Conservation (phyloP, 2,113 vertebrate species). For the Phrynocephalus versicolor region DNA sequence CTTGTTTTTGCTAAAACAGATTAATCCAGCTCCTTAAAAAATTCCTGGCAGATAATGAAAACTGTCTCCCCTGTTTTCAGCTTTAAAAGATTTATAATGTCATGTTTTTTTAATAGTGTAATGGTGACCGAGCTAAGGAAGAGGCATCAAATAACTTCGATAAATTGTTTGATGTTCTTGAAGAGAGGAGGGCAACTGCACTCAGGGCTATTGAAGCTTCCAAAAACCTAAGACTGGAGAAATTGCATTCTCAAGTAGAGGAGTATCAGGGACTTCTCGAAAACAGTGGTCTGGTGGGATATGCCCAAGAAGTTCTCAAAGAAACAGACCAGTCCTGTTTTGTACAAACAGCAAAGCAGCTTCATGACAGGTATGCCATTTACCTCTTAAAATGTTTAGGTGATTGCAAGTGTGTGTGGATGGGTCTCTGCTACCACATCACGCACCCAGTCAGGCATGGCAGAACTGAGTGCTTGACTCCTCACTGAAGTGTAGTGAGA, state of each 20-base stretch:
- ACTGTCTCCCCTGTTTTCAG: not conserved
- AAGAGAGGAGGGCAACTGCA: conserved; percentile 87
- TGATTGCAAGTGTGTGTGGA: not conserved
- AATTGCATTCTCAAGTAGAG: conserved; percentile 87
- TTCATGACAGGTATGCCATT: conserved; percentile 85
- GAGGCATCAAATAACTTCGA: conserved; percentile 87
- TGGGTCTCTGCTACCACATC: no score
- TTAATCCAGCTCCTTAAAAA: not conserved
- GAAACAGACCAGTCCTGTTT: conserved; percentile 97
- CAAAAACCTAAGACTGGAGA: conserved; percentile 82
- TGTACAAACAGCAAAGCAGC: conserved; percentile 96
- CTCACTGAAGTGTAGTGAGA: no score
- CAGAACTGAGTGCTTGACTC: no score
- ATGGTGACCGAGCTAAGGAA: conserved; percentile 87
- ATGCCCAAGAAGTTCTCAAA: conserved; percentile 97
- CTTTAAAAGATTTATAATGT: not conserved
- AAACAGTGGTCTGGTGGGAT: conserved; percentile 94
- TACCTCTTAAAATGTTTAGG: not conserved
- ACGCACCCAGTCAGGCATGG: no score
- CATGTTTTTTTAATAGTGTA: conserved; percentile 77
- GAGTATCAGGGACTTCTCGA: conserved; percentile 98
- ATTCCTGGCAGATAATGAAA: not conserved
- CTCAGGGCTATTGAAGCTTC: conserved; percentile 86
- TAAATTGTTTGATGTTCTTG: conserved; percentile 84
- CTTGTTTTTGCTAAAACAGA: not conserved